Evolutionary conservation across 1,140 invertebrate genomes (phyloP).

Genomic region (Heliconius nattereri): DNA sequence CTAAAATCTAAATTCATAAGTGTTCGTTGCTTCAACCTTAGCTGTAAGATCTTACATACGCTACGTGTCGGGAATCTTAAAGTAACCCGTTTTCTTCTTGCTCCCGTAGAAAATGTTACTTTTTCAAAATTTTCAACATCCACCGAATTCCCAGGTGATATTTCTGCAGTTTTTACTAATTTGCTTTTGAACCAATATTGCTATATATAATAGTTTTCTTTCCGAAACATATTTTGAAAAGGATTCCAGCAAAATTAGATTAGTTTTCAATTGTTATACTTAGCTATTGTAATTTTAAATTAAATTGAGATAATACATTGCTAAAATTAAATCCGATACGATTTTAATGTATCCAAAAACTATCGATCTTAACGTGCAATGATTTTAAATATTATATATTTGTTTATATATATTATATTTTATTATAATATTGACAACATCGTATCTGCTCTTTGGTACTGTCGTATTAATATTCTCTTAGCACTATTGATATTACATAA

Average conservation of each 20-base stretch:
- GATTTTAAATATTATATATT: no score
- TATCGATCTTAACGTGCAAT: no score
- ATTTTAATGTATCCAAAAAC: no score
- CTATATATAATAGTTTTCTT: not conserved
- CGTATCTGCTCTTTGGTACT: no score
- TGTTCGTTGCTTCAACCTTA: conserved; percentile 22
- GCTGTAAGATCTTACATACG: conserved; percentile 25
- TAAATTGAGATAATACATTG: not conserved
- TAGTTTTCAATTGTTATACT: no score
- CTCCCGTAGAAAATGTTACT: not conserved
- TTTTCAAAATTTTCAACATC: conserved; percentile 8
- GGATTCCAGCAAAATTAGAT: no score
- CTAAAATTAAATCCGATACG: not conserved
- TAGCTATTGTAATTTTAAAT: not conserved
- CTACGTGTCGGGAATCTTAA: conserved; percentile 22
- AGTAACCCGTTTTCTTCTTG: not conserved
- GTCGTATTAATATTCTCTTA: no score
- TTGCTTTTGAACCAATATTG: not conserved
- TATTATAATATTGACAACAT: no score
- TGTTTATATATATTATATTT: no score
- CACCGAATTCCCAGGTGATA: not conserved
- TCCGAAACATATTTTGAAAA: not conserved
- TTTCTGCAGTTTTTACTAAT: not conserved
- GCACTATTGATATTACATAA: no score
- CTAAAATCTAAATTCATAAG: conserved; percentile 31